Evolutionary conservation across 2,888 invertebrate genomes (phyloP).

Genomic region (Arge pagana): DNA sequence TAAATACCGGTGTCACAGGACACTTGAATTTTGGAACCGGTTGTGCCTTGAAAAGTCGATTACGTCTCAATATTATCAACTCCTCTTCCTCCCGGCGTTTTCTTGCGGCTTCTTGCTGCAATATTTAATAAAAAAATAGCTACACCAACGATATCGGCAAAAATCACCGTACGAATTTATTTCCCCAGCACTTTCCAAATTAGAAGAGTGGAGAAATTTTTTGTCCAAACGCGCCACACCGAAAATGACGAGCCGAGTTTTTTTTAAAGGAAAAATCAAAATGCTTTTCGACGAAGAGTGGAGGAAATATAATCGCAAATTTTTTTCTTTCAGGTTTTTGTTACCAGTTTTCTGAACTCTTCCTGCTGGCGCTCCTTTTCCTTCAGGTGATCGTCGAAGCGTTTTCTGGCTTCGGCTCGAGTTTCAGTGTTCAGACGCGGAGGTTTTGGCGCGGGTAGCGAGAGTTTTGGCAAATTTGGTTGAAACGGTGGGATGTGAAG

Average conservation of each 20-base stretch:
- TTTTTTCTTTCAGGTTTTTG: no score
- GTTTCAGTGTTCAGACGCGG: slow-evolving; percentile 32
- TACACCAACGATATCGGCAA: background rate
- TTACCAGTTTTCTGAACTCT: slow-evolving; percentile 29
- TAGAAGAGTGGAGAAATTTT: no score
- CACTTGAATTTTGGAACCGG: slow-evolving; percentile 35
- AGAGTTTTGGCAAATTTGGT: slow-evolving; percentile 4
- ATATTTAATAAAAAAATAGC: slow-evolving; percentile 6
- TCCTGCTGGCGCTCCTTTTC: slow-evolving; percentile 28
- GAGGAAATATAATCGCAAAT: background rate
- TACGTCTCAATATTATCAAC: slow-evolving; percentile 29
- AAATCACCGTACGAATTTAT: background rate
- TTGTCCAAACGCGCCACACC: no score
- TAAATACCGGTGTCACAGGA: slow-evolving; percentile 25
- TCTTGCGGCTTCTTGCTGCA: slow-evolving; percentile 28
- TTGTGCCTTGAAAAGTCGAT: slow-evolving; percentile 34
- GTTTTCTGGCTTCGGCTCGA: slow-evolving; percentile 34
- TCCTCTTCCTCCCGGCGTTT: slow-evolving; percentile 32
- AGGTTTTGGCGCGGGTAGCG: slow-evolving; percentile 21
- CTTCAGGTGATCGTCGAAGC: slow-evolving; percentile 29
- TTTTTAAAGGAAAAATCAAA: no score
- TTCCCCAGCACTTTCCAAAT: no score
- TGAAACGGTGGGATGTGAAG: slow-evolving; percentile 23
- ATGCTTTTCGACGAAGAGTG: background rate
- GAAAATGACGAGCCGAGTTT: no score